Conservation (phyloP, 2,888 invertebrate species). For the Drosophila glabriapex region DNA sequence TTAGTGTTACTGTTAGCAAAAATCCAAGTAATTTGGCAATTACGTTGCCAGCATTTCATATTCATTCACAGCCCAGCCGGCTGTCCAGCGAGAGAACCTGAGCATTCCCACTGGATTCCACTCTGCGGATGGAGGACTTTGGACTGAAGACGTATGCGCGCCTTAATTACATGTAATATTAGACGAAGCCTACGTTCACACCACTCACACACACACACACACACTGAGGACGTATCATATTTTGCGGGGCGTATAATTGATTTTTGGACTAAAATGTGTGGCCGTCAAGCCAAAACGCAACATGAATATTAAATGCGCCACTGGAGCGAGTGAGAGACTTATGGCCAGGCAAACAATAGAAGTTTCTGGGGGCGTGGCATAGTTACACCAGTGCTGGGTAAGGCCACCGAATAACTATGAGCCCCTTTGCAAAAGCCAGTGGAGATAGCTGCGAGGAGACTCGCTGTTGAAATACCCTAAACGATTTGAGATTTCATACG, state of each 20-base stretch:
- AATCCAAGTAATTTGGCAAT: conserved; percentile 74
- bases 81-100: conserved; percentile 40
- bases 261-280: conserved; percentile 68
- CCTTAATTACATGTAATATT: conserved; percentile 78
- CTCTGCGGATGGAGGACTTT: conserved; percentile 14
- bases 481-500: not conserved
- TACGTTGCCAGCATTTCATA: conserved; percentile 77
- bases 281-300: conserved; percentile 60
- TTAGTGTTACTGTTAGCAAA: conserved; percentile 68
- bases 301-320: conserved; percentile 70
- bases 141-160: conserved; percentile 16
- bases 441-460: not conserved
- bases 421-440: not conserved
- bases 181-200: conserved; percentile 35
- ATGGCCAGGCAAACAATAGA: conserved; percentile 24
- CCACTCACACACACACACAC: conserved; percentile 6
- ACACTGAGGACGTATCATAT: conserved; percentile 58
- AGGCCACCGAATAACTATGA: conserved; percentile 6
- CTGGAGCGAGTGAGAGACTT: conserved; percentile 3
- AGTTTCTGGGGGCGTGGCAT: conserved; percentile 15
- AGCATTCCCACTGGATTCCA: conserved; percentile 39
- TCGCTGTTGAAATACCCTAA: not conserved
- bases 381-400: conserved; percentile 24
- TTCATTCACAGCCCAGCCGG: conserved; percentile 31
- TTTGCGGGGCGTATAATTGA: conserved; percentile 74